Evolutionary conservation across 2,113 vertebrate species (phyloP), one percentile per base, ranked within the genome.

Genomic region (Excalfactoria chinensis): DNA sequence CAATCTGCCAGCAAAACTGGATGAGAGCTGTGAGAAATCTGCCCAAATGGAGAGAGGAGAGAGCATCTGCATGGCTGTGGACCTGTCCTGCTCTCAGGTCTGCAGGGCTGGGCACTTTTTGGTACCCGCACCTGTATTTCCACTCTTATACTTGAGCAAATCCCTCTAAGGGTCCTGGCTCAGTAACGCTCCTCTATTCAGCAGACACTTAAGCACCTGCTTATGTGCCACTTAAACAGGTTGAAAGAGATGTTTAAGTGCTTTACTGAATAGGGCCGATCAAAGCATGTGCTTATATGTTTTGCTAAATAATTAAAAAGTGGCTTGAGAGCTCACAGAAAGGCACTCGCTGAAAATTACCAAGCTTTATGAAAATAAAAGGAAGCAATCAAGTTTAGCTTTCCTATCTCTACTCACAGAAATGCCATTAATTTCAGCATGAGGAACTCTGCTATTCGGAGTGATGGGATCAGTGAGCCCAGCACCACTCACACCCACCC

Each of bases 301-400:
- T 92, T 92, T 68, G 30, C 75, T 93, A 92, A 95, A 96, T 89
- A 93, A 94, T 89, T 96, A 91, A 95, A 95, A 94, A 83, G 76
- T 86, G 91, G 60, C 75, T 91, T 85, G 75, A 92, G 82, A 84
- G 51, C 64, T 44, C 46, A 48, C 68, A 88, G 80, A 81, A 91
- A 95, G 66, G 32, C 58, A 91, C 71, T 94, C 74, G 63, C 40
- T 85, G 79, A 93, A 95, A 93, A 95, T 88, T 74, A 91, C 40
- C 14, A 21, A 88, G 72, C 58, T 81, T 82, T 80, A 74, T 91
- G 56, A 89, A 94, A 96, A 92, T 73, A 67, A 85, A 93, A 92
- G 76, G 56, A 89, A 80, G 71, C 78, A 85, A 91, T 92, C 76
- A 73, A 77, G 35, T 56, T 91, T 43, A 77, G 51, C 56, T 84